Percentiles rank a stretch among this genome's conserved stretches.
Conservation (phyloP, 2,888 invertebrate genomes). For the Conistra vaccinii region DNA sequence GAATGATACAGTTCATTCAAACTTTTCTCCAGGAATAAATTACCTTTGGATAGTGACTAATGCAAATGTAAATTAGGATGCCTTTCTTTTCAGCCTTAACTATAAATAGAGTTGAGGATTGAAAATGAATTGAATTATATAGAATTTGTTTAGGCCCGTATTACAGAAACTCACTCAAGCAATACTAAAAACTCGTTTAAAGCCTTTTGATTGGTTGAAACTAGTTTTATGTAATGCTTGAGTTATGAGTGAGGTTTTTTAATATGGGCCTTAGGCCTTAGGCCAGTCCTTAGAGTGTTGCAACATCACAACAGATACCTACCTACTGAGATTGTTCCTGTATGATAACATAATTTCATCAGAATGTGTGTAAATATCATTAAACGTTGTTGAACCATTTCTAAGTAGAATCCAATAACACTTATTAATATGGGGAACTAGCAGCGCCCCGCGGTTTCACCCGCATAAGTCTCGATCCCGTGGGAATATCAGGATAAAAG, state of each 20-base stretch:
- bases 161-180: too few species aligned
- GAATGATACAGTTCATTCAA: neutral
- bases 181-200: too few species aligned
- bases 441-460: too few species aligned
- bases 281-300: neutral
- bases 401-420: neutral
- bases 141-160: neutral
- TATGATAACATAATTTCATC: conserved; percentile 10
- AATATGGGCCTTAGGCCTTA: too few species aligned
- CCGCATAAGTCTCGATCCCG: too few species aligned
- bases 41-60: conserved; percentile 15
- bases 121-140: neutral
- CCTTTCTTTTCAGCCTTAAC: neutral
- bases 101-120: neutral
- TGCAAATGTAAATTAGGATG: conserved; percentile 27
- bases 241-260: too few species aligned
- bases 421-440: neutral
- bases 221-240: too few species aligned
- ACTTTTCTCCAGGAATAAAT: conserved; percentile 12
- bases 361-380: conserved; percentile 1
- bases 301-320: neutral
- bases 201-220: too few species aligned
- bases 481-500: too few species aligned
- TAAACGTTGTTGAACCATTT: neutral
- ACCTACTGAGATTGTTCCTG: neutral